Conservation (phyloP, 2,113 vertebrate species). For the Oreotragus oreotragus region DNA sequence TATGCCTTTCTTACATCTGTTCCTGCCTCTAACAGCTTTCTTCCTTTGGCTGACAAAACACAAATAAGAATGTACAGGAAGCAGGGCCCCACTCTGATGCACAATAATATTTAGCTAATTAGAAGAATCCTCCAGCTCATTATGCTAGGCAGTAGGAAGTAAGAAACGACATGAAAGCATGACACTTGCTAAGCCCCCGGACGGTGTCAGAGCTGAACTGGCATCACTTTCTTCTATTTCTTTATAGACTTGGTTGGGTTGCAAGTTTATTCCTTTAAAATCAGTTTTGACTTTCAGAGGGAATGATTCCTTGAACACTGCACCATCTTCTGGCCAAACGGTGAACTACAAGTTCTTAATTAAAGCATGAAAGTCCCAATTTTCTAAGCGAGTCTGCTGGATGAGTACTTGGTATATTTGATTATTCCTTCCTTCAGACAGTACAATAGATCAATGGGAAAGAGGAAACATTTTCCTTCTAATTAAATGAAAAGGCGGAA, state of each 20-base stretch:
- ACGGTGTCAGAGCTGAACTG: conserved; percentile 34
- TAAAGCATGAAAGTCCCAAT: not conserved
- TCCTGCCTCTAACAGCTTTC: conserved; percentile 77
- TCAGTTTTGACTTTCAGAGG: not conserved
- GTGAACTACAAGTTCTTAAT: conserved; percentile 68
- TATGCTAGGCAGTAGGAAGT: conserved; percentile 42
- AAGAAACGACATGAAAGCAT: conserved; percentile 34
- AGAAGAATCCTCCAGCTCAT: conserved; percentile 50
- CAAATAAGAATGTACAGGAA: conserved; percentile 31
- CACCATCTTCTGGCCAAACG: conserved; percentile 83
- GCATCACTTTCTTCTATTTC: conserved; percentile 38
- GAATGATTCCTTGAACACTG: conserved; percentile 78
- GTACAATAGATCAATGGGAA: not conserved
- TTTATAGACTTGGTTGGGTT: not conserved
- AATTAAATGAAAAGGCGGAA: not conserved
- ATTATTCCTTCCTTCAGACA: not conserved
- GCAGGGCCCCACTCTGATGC: conserved; percentile 35
- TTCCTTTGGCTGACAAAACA: conserved; percentile 77
- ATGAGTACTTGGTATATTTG: not conserved
- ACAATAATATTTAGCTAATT: conserved; percentile 64
- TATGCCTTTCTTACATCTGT: conserved; percentile 84
- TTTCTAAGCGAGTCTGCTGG: not conserved
- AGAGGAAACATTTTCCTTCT: not conserved
- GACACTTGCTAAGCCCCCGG: conserved; percentile 51
- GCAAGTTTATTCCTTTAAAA: not conserved